Evolutionary conservation across 2,113 vertebrate genomes (phyloP), one percentile per base, ranked within the genome.

Genomic region (Vidua chalybeata): DNA sequence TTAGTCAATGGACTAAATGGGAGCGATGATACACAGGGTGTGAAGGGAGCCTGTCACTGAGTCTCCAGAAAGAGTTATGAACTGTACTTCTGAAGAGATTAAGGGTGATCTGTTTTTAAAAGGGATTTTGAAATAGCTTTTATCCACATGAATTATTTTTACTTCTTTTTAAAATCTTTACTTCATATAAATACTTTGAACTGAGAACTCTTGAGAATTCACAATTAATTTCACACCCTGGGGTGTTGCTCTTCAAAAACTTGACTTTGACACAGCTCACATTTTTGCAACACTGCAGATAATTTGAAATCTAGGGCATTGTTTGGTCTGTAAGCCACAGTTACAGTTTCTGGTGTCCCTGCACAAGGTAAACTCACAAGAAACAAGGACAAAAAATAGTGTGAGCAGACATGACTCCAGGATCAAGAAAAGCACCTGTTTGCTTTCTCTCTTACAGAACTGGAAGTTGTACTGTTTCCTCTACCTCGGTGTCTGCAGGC

Each of bases 11-110:
- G 45, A 55, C 30, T 79, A 46, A 48, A 33, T 35, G 18, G 37
- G 31, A 82, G 16, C 16, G 67, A 62, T 81, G 27, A 77, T 33
- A 75, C 6, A 89, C 10, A 35, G 0, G 2, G 46, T 0, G 0
- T 14, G 21, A 82, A 56, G n/a, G n/a, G 10, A 83, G 14, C 27
- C n/a, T 43, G 23, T 30, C 49, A 43, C 45, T 55, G 51, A 83
- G 59, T 59, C 45, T 56, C 21, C 56, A 88, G 56, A n/a, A 28
- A 51, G 13, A 89, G 19, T 11, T 80, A 72, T 23, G 20, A 87
- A 39, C 27, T 30, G 6, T 27, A 54, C 52, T 87, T 93, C 59
- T 77, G 31, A 77, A 61, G 11, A 80, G n/a, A 77, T 54, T 41
- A 87, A 80, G 61, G 43, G 41, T 37, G 15, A 62, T 18, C 4